Base-by-base conservation (phyloP, 2,888 invertebrate species). In the Cosmopolites sordidus region DNA sequence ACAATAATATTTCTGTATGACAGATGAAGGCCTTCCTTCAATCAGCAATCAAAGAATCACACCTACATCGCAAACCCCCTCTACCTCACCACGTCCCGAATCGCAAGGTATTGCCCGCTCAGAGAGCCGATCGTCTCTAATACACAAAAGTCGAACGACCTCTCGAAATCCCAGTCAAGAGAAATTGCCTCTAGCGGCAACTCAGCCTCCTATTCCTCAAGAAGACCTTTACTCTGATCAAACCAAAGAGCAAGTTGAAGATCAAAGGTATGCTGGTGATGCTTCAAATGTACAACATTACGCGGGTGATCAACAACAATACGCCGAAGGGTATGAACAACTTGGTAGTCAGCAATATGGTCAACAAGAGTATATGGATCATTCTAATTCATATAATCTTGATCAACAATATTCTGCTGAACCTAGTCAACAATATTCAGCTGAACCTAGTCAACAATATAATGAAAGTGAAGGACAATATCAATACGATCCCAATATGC, bases 401-500 rank as follows among this genome's bases (percentile, higher is more conserved):
- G n/a, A n/a, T n/a, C n/a, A n/a, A n/a, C 58, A 54, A 33, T 56
- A 57, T 54, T 48, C 27, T 12, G 17, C 40, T 39, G 53, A 51
- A 33, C 42, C 48, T 14, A 56, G 59, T 41, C 60, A 61, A 33
- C 59, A 54, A 16, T 49, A 62, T 29, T 60, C 61, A 9, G 14
- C 66, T 38, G 64, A 67, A 44, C 64, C 60, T 2, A 54, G 56
- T 50, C 60, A 64, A 41, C 69, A 70, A 58, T 50, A 54, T 29
- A 11, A 9, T 5, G 44, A 40, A 47, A 33, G 22, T 6, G 37
- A 37, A 9, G 41, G 37, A 22, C 52, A 56, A 40, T 66, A 64
- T 52, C 60, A 58, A 37, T 67, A 67, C 48, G 69, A 70, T 55
- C 66, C 73, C 14, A 70, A 72, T 58, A 71, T 69, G 55, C 72